Evolutionary conservation across 2,113 vertebrate genomes (phyloP).

Genomic region (Passer montanus): DNA sequence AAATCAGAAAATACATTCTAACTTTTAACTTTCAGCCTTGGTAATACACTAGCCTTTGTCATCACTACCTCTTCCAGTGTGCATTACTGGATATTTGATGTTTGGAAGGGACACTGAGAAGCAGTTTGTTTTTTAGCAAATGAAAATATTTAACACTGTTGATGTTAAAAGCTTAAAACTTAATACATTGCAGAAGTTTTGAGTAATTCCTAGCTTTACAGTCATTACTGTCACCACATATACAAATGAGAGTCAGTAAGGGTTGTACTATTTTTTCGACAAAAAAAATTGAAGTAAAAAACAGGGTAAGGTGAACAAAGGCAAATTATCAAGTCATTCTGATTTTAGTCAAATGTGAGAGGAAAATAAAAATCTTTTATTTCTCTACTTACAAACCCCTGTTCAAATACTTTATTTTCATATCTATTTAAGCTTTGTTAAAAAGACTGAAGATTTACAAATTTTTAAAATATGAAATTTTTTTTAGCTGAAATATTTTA

Average conservation of each 20-base stretch:
- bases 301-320: neutral
- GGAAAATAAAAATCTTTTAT: neutral
- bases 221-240: neutral
- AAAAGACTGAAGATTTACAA: neutral
- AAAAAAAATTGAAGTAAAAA: neutral
- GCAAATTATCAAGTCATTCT: neutral
- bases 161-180: neutral
- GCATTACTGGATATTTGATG: neutral
- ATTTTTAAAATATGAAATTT: neutral
- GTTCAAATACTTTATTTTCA: neutral
- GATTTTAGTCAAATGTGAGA: neutral
- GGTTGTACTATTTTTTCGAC: neutral
- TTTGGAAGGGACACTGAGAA: neutral
- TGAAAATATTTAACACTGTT: neutral
- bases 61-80: neutral
- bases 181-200: neutral
- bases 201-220: neutral
- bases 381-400: neutral
- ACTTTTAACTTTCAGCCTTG: neutral
- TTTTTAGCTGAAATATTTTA: neutral
- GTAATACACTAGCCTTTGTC: neutral
- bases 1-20: neutral
- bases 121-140: neutral
- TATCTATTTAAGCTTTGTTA: neutral
- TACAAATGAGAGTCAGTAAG: neutral